Evolutionary conservation across 2,888 invertebrate genomes (phyloP).

Genomic region (Torymus aiolomorphi): DNA sequence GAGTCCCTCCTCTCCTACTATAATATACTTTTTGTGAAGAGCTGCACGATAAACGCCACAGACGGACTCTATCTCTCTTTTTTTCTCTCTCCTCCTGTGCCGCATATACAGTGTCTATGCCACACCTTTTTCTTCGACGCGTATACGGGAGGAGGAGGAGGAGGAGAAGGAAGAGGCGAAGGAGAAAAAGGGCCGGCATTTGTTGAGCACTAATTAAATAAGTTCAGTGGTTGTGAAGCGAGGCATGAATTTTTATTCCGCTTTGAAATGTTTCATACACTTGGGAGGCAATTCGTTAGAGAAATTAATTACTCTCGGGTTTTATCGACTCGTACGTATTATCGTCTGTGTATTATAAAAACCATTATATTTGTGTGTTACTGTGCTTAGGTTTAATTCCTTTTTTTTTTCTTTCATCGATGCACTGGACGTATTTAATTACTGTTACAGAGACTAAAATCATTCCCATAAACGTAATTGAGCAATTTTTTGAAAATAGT

Average conservation of each 20-base stretch:
- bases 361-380: slow-evolving; percentile 14
- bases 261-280: slow-evolving; percentile 13
- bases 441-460: slow-evolving; percentile 16
- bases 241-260: neutral
- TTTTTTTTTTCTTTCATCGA: slow-evolving; percentile 19
- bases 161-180: neutral
- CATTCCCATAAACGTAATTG: neutral
- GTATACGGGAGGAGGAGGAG: too few relatives aligned
- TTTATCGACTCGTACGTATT: slow-evolving; percentile 13
- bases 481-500: too few relatives aligned
- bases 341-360: slow-evolving; percentile 13
- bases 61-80: slow-evolving; percentile 17
- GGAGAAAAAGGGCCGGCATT: neutral
- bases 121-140: too few relatives aligned
- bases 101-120: too few relatives aligned
- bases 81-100: slow-evolving; percentile 3
- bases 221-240: slow-evolving; percentile 35
- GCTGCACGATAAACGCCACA: slow-evolving; percentile 36
- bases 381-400: slow-evolving; percentile 24
- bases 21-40: slow-evolving; percentile 8
- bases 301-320: slow-evolving; percentile 13
- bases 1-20: neutral
- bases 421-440: slow-evolving; percentile 36
- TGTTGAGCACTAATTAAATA: slow-evolving; percentile 38
- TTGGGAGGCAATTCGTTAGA: slow-evolving; percentile 21